Conservation (phyloP, 1,140 invertebrate genomes). For the Ostrea denselamellosa region DNA sequence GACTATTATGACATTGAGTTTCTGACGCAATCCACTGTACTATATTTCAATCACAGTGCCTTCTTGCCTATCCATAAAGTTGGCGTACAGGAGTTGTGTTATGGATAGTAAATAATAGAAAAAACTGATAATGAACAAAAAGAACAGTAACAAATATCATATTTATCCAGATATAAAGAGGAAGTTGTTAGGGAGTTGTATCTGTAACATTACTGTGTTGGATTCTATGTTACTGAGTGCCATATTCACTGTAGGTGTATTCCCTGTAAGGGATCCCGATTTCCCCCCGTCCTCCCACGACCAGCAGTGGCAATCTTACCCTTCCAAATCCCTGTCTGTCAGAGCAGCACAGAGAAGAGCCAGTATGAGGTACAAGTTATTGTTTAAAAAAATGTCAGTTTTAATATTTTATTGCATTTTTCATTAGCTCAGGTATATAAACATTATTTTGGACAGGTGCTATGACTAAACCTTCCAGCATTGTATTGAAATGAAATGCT, state of each 20-base stretch:
- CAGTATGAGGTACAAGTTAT: slow-evolving; percentile 86
- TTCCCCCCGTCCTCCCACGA: slow-evolving; percentile 91
- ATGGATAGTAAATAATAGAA: too few relatives aligned
- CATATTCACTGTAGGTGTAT: slow-evolving; percentile 82
- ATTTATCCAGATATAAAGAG: too few relatives aligned
- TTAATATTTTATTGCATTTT: not conserved
- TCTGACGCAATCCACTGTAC: too few relatives aligned
- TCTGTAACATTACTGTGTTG: too few relatives aligned
- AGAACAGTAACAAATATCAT: too few relatives aligned
- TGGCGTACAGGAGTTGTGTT: too few relatives aligned
- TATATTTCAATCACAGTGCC: too few relatives aligned
- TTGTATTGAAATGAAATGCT: not conserved
- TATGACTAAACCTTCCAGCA: not conserved
- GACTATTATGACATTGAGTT: too few relatives aligned
- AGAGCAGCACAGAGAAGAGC: slow-evolving; percentile 89
- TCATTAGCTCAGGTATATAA: not conserved
- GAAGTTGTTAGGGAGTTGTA: too few relatives aligned
- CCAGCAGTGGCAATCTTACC: slow-evolving; percentile 87
- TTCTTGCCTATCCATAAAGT: too few relatives aligned
- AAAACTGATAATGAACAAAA: too few relatives aligned
- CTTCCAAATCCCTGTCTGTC: slow-evolving; percentile 88
- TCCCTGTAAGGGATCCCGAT: slow-evolving; percentile 91
- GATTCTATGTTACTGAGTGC: not conserved
- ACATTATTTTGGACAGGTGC: not conserved
- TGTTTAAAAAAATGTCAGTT: not conserved